Evolutionary conservation across 2,888 invertebrate species (phyloP), one percentile per base, ranked within the genome.

Genomic region (Disparrhopalites patrizii): DNA sequence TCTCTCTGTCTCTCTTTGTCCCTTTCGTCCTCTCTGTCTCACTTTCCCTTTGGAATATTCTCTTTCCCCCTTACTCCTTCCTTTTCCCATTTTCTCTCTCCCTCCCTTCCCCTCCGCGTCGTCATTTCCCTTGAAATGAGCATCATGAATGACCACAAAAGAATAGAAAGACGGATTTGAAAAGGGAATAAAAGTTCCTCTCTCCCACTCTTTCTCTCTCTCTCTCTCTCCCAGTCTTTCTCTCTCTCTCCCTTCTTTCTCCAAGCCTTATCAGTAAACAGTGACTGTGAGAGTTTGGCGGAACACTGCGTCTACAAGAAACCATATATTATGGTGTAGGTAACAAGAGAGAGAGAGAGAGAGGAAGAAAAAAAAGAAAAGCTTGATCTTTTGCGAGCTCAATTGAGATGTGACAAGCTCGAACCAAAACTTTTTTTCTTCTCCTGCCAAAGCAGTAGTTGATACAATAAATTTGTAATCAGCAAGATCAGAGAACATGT

Each of bases 391-490:
- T n/a, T n/a, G 30, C 33, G 64, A 69, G 70, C 70, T 70, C 74
- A 74, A 74, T 72, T 72, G 69, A 70, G 71, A 71, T 71, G 70
- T 71, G 74, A 71, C 71, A 70, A 70, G 68, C 63, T 54, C 63
- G n/a, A 66, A 61, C 62, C 55, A 66, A n/a, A 67, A 68, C 65
- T 68, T 70, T n/a, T n/a, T n/a, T 66, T 67, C 63, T 56, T 62
- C 63, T 58, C 62, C 20, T 51, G 30, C 62, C 56, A 50, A 61
- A 50, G 60, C 57, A 67, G 65, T 58, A 68, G 71, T 73, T 74
- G 71, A 71, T 73, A 70, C 74, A 74, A 74, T 74, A 74, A 74
- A 73, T 73, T 73, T 71, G 68, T 74, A 74, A 73, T 73, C 73
- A 71, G 70, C 55, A n/a, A 68, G 70, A 72, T 73, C 70, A 52